A percentile compares a stretch with the other conserved stretches of the same genome.
phyloP scores from a whole-genome alignment of 2,113 vertebrate species.

The Uria aalge region DNA sequence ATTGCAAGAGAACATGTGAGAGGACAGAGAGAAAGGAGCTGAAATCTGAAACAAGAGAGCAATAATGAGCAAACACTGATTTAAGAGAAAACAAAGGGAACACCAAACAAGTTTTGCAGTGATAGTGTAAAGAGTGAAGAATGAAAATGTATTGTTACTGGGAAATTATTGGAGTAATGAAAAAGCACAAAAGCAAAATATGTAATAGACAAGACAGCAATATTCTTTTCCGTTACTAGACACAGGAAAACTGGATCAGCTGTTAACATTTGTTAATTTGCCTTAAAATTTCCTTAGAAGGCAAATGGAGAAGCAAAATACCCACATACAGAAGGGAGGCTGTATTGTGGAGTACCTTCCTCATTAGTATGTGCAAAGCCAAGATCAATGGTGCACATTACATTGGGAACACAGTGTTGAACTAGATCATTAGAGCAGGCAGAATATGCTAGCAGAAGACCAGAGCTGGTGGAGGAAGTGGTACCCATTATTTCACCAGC shows the following conservation, averaged over 20 bases:
- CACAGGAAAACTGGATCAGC: not conserved
- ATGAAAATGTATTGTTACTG: not conserved
- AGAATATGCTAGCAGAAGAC: not conserved
- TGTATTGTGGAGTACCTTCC: not conserved
- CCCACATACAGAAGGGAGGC: not conserved
- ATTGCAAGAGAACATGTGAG: not conserved
- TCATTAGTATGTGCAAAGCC: not conserved
- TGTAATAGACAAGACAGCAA: not conserved
- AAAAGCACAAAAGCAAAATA: not conserved
- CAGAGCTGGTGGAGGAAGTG: not conserved
- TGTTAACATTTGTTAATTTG: not conserved
- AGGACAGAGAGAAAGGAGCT: not conserved
- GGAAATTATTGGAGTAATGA: not conserved
- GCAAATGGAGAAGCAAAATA: not conserved
- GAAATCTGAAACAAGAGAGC: constrained; percentile 3
- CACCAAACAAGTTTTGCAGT: not conserved
- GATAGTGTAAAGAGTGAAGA: not conserved
- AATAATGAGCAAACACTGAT: not conserved
- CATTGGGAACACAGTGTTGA: not conserved
- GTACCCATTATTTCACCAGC: not conserved
- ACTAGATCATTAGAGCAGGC: not conserved
- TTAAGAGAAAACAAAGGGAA: not conserved
- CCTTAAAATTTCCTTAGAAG: not conserved
- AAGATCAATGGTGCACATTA: not conserved
- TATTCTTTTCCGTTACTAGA: not conserved